phyloP scores from a whole-genome alignment of 2,888 invertebrate genomes.

The Acleris holmiana region DNA sequence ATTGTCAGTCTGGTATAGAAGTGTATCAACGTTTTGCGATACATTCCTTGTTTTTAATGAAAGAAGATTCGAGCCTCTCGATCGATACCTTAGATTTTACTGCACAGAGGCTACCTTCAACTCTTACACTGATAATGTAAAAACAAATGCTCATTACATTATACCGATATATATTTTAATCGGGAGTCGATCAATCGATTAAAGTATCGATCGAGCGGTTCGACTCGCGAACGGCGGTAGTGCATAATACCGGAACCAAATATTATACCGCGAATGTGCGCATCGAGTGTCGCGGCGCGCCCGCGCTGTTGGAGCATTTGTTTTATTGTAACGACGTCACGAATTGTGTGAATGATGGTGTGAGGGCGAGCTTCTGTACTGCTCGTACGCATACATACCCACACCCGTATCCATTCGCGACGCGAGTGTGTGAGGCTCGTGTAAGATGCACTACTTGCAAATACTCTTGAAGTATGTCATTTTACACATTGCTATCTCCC shows the following conservation, averaged over 20 bases:
- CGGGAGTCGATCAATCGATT: not conserved
- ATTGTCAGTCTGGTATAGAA: too few relatives aligned
- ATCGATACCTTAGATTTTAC: not conserved
- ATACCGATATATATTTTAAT: constrained; percentile 5
- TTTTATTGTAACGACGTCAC: constrained; percentile 13
- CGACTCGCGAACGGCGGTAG: constrained; percentile 3
- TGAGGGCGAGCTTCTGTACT: constrained; percentile 13
- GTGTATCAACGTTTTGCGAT: not conserved
- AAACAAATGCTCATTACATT: constrained; percentile 17
- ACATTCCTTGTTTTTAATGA: too few relatives aligned
- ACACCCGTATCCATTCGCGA: not conserved
- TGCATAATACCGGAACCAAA: constrained; percentile 27
- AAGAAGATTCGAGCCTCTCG: not conserved
- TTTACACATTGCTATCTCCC: too few relatives aligned
- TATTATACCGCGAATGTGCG: constrained; percentile 12
- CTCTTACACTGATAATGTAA: too few relatives aligned
- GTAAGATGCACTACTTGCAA: too few relatives aligned
- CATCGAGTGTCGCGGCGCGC: not conserved
- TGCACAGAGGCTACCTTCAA: constrained; percentile 4
- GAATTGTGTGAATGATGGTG: constrained; percentile 29
- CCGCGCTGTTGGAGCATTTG: constrained; percentile 8
- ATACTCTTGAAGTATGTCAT: too few relatives aligned
- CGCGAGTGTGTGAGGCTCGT: too few relatives aligned
- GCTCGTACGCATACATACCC: not conserved
- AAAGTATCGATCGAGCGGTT: constrained; percentile 4